phyloP scores from a whole-genome alignment of 2,797 vertebrate species.

The Danio albolineatus region DNA sequence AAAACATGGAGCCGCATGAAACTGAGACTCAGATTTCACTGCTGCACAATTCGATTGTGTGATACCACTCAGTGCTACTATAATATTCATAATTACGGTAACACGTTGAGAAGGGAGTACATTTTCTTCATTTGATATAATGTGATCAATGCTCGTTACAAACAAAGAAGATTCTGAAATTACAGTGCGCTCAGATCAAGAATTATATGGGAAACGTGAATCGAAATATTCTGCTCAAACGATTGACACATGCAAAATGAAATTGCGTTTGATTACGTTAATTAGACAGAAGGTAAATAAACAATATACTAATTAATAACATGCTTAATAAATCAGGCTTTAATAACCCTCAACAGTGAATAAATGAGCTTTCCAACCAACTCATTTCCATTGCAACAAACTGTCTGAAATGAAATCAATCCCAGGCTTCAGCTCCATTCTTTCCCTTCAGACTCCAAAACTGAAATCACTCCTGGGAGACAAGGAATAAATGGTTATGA shows the following conservation, averaged over 20 bases:
- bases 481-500: constrained; percentile 29
- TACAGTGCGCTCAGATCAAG: neutral
- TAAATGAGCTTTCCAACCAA: constrained; percentile 19
- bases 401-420: constrained; percentile 4
- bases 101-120: constrained; percentile 42
- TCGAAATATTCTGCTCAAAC: neutral
- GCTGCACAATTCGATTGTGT: constrained; percentile 51
- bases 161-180: constrained; percentile 41
- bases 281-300: no score
- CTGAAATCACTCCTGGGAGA: constrained; percentile 36
- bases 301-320: no score
- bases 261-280: neutral
- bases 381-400: neutral
- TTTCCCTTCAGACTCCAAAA: constrained; percentile 12
- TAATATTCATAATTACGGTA: constrained; percentile 58
- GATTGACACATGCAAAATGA: neutral
- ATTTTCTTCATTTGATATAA: constrained; percentile 36
- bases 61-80: constrained; percentile 52
- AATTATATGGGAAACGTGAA: constrained; percentile 2
- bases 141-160: constrained; percentile 42
- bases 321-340: neutral
- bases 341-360: neutral
- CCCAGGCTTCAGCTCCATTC: constrained; percentile 6
- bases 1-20: constrained; percentile 61
- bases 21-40: constrained; percentile 60